phyloP scores from a whole-genome alignment of 1,140 invertebrate species.

The Dendrolimus kikuchii region DNA sequence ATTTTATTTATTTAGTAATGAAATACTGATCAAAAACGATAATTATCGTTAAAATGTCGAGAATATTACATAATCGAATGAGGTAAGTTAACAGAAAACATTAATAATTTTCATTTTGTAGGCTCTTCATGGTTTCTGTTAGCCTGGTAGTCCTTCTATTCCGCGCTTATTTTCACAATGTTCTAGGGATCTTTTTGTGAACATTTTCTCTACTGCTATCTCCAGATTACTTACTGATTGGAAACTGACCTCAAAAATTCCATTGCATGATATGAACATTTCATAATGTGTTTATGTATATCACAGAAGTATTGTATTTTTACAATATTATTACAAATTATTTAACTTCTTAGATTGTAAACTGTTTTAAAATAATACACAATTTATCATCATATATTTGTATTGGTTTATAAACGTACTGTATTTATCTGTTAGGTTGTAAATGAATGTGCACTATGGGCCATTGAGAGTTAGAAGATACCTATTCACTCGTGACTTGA shows the following conservation, averaged over 20 bases:
- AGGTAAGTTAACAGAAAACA: constrained; percentile 28
- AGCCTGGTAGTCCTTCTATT: constrained; percentile 7
- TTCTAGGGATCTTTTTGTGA: constrained; percentile 3
- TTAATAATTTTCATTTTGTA: constrained; percentile 2
- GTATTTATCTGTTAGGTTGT: too few relatives aligned
- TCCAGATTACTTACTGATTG: neutral
- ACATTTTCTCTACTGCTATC: neutral
- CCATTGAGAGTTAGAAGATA: too few relatives aligned
- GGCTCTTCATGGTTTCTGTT: constrained; percentile 6
- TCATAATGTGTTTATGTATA: neutral
- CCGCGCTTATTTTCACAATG: constrained; percentile 1
- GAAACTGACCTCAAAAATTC: too few relatives aligned
- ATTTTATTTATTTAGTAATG: constrained; percentile 31
- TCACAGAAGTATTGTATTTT: neutral
- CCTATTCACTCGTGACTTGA: too few relatives aligned
- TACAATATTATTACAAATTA: neutral
- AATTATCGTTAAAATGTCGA: constrained; percentile 53
- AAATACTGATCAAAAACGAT: constrained; percentile 25
- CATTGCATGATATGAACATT: too few relatives aligned
- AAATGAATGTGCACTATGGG: too few relatives aligned
- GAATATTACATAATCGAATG: constrained; percentile 60
- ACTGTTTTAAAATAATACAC: neutral
- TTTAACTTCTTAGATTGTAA: neutral
- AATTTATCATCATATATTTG: too few relatives aligned
- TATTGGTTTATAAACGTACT: too few relatives aligned